Evolutionary conservation across 2,113 vertebrate species (phyloP).

Genomic region (Butorides virescens): DNA sequence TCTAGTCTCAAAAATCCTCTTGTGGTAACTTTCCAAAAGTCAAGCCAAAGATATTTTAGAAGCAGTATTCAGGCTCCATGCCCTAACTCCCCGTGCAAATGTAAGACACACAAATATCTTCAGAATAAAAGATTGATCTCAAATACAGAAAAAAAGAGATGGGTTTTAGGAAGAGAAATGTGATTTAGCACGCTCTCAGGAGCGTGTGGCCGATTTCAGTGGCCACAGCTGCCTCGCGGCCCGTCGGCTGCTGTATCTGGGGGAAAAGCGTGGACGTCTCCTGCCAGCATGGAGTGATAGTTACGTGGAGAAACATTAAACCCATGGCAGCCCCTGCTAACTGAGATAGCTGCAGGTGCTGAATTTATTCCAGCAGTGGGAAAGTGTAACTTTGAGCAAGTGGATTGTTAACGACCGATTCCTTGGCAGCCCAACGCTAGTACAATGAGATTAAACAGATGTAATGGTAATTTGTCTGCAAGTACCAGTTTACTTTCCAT

Average conservation of each 20-base stretch:
- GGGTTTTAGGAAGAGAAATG: background rate
- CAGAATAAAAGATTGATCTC: background rate
- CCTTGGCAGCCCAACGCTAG: slow-evolving; percentile 25
- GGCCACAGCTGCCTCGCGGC: background rate
- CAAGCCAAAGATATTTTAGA: background rate
- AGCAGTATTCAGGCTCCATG: background rate
- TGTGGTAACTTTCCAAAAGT: background rate
- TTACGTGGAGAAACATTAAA: background rate
- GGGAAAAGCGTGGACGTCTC: background rate
- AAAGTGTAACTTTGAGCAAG: background rate
- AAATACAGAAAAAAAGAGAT: background rate
- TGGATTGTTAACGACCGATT: background rate
- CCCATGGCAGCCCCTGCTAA: background rate
- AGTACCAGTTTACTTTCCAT: slow-evolving; percentile 59
- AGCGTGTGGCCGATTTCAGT: background rate
- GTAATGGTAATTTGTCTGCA: slow-evolving; percentile 39
- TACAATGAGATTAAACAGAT: slow-evolving; percentile 43
- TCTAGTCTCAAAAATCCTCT: background rate
- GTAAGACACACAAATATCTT: background rate
- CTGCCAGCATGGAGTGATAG: background rate
- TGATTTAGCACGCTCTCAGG: background rate
- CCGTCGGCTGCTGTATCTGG: background rate
- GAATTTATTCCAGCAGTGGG: background rate
- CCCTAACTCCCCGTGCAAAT: background rate
- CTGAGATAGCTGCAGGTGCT: background rate